Conservation (phyloP, 2,888 invertebrate genomes). For the Toxonevra muliebris region DNA sequence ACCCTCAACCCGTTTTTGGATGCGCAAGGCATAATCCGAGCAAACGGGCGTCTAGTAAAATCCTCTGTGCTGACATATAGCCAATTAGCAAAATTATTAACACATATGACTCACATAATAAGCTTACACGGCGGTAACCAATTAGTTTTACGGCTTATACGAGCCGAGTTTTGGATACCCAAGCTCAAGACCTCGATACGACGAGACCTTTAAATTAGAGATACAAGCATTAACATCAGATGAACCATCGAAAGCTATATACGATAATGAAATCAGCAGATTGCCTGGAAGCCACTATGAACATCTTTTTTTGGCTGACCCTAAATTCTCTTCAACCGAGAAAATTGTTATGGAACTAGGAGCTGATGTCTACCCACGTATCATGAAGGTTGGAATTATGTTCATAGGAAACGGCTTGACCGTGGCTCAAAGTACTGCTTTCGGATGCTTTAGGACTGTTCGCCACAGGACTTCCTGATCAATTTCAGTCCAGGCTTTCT, state of each 20-base stretch:
- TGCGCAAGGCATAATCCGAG: conserved; percentile 11
- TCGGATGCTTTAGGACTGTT: too few species aligned
- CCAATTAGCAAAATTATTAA: conserved; percentile 4
- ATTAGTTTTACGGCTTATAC: conserved; percentile 7
- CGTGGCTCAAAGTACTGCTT: background rate
- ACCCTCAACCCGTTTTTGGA: conserved; percentile 30
- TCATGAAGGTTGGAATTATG: background rate
- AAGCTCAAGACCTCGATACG: background rate
- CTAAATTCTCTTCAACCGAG: too few species aligned
- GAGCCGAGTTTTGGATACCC: conserved; percentile 11
- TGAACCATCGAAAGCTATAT: background rate
- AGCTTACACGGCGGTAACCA: conserved; percentile 2
- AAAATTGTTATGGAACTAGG: background rate
- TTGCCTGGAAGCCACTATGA: too few species aligned
- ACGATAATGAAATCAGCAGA: too few species aligned
- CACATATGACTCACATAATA: background rate
- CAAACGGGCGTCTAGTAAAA: conserved; percentile 26
- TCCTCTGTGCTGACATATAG: background rate
- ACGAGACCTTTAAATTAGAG: background rate
- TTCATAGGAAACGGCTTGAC: background rate
- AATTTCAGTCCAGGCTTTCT: too few species aligned
- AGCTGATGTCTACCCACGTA: background rate
- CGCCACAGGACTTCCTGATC: too few species aligned
- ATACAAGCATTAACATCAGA: background rate
- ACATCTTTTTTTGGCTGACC: too few species aligned